phyloP scores from a whole-genome alignment of 2,888 invertebrate species.

The Habrosyne pyritoides region DNA sequence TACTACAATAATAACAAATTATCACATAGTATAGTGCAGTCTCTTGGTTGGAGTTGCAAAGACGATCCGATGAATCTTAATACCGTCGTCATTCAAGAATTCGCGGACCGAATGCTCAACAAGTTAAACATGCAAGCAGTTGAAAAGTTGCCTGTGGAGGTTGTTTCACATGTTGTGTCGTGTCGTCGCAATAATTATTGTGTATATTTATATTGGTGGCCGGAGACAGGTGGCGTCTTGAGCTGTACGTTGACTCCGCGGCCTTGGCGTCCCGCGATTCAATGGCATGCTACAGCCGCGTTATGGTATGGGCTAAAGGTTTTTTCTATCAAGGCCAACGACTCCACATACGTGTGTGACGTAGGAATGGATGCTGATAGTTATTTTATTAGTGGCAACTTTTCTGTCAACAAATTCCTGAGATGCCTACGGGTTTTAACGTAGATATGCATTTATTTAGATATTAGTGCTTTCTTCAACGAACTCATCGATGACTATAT shows the following conservation, averaged over 20 bases:
- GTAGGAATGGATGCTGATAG: constrained; percentile 29
- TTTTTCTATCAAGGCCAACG: constrained; percentile 66
- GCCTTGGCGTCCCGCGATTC: constrained; percentile 71
- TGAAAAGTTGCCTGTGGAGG: constrained; percentile 29
- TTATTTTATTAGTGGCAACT: constrained; percentile 33
- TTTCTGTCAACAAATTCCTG: constrained; percentile 26
- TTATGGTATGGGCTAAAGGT: constrained; percentile 59
- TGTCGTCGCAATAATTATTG: constrained; percentile 54
- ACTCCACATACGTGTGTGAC: constrained; percentile 38
- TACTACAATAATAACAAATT: constrained; percentile 20
- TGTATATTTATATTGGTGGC: constrained; percentile 53
- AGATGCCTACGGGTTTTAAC: constrained; percentile 6
- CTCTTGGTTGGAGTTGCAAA: constrained; percentile 25
- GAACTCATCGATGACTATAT: constrained; percentile 25
- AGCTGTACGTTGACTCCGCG: constrained; percentile 74
- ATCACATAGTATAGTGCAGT: constrained; percentile 25
- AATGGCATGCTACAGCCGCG: constrained; percentile 65
- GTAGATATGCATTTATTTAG: constrained; percentile 18
- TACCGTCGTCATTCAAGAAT: constrained; percentile 35
- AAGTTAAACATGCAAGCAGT: constrained; percentile 35
- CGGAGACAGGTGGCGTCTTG: constrained; percentile 75
- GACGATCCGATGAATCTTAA: constrained; percentile 44
- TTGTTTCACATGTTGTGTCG: constrained; percentile 34
- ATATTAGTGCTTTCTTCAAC: constrained; percentile 12
- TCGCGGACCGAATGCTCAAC: constrained; percentile 38